Percentiles rank a stretch among this genome's conserved stretches.
phyloP scores from a whole-genome alignment of 2,888 invertebrate species.

The Aspidapion aeneum region DNA sequence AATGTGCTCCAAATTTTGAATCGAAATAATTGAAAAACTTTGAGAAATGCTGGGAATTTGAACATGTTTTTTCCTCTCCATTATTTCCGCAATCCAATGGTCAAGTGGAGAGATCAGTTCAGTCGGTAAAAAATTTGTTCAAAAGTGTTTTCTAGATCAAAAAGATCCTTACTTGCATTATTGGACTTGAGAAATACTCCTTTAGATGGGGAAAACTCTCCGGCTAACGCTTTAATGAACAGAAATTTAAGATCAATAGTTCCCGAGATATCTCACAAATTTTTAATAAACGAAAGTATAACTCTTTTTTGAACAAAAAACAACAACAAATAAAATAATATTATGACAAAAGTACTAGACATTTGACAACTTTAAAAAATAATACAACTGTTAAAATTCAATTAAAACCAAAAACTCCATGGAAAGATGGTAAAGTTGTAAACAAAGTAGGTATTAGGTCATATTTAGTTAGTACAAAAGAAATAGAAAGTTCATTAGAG shows the following conservation, averaged over 20 bases:
- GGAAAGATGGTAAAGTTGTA: no score
- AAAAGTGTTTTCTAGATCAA: background rate
- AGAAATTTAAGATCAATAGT: background rate
- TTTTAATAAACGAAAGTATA: no score
- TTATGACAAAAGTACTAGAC: no score
- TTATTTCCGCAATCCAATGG: constrained; percentile 17
- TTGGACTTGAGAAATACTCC: constrained; percentile 6
- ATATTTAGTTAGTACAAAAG: no score
- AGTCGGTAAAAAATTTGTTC: constrained; percentile 11
- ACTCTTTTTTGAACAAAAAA: background rate
- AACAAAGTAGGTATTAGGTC: no score
- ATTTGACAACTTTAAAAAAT: no score
- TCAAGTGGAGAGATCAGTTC: constrained; percentile 13
- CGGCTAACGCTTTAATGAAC: background rate
- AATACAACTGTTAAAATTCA: no score
- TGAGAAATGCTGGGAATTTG: constrained; percentile 8
- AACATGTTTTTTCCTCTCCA: constrained; percentile 13
- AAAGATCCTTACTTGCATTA: constrained; percentile 9
- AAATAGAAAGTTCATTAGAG: no score
- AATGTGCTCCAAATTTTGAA: constrained; percentile 12
- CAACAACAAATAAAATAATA: no score
- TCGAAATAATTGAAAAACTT: constrained; percentile 13
- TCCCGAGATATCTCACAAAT: background rate
- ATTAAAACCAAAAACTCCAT: no score
- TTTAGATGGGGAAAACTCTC: constrained; percentile 2